Conservation (phyloP, 2,888 invertebrate species). For the Tenthredo amoena region DNA sequence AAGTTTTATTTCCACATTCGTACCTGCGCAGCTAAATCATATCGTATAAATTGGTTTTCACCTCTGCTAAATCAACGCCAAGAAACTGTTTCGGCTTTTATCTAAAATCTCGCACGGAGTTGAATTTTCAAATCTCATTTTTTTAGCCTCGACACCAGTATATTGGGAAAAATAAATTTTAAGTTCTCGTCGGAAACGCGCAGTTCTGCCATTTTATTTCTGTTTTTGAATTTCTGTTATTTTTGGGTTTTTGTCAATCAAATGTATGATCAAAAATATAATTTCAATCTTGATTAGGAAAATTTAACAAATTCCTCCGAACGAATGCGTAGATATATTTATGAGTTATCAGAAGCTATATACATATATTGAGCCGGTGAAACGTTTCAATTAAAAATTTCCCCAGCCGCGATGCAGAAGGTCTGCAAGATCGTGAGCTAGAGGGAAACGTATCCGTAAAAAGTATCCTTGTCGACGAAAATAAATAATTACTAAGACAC, state of each 20-base stretch:
- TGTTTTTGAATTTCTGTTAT: background rate
- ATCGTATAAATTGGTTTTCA: background rate
- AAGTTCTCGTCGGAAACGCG: background rate
- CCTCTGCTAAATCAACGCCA: background rate
- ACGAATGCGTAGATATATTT: background rate
- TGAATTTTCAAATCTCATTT: background rate
- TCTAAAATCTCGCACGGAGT: background rate
- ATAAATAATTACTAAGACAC: slow-evolving; percentile 13
- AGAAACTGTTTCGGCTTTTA: background rate
- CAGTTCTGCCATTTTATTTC: background rate
- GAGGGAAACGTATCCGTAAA: background rate
- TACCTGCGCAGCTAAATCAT: background rate
- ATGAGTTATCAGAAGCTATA: background rate
- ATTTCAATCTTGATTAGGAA: slow-evolving; percentile 7
- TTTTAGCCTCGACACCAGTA: background rate
- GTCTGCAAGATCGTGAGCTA: background rate
- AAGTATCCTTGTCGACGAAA: slow-evolving; percentile 15
- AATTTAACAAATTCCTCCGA: background rate
- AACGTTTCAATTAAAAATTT: slow-evolving; percentile 44
- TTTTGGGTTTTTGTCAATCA: background rate
- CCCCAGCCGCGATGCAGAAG: background rate
- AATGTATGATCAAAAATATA: background rate
- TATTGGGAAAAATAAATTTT: no score
- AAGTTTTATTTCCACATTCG: slow-evolving; percentile 1
- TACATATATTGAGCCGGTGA: background rate